A percentile compares a stretch with the other conserved stretches of the same genome.
Evolutionary conservation across 2,797 vertebrate genomes (phyloP).

Genomic region (Sebastes matsubarae): DNA sequence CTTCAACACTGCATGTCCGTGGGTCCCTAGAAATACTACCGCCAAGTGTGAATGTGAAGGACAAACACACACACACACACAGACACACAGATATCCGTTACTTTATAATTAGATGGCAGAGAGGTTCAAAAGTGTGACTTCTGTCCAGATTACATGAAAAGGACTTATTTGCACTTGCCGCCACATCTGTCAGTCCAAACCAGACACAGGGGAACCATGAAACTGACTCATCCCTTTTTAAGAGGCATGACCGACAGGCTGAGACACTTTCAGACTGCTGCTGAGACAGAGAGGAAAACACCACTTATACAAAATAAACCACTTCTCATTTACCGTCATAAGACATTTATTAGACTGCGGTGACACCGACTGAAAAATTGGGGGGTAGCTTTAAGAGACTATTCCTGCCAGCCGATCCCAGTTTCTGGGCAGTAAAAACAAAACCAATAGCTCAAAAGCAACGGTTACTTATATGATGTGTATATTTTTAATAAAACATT

Average conservation of each 20-base stretch:
- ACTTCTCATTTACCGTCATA: slow-evolving; percentile 8
- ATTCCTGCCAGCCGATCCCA: neutral
- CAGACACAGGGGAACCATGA: neutral
- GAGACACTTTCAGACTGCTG: neutral
- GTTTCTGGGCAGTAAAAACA: neutral
- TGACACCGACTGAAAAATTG: neutral
- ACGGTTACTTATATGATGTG: neutral
- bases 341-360: neutral
- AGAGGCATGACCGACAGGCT: neutral
- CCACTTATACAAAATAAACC: slow-evolving; percentile 14
- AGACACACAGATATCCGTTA: neutral
- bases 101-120: neutral
- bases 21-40: neutral
- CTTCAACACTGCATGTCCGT: neutral
- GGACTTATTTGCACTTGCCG: neutral
- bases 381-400: neutral
- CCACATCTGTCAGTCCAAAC: neutral
- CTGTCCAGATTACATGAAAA: neutral
- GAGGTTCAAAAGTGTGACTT: neutral
- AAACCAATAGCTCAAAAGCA: neutral
- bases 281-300: slow-evolving; percentile 27
- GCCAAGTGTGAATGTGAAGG: neutral
- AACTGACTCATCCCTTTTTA: neutral
- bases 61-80: neutral
- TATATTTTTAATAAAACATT: neutral